Percentiles rank a stretch among this genome's conserved stretches.
These are phyloP conservation scores for Myripristis jacobus DNA, from an alignment of 2,797 vertebrate species.

Conservation along the genomic window DNA sequence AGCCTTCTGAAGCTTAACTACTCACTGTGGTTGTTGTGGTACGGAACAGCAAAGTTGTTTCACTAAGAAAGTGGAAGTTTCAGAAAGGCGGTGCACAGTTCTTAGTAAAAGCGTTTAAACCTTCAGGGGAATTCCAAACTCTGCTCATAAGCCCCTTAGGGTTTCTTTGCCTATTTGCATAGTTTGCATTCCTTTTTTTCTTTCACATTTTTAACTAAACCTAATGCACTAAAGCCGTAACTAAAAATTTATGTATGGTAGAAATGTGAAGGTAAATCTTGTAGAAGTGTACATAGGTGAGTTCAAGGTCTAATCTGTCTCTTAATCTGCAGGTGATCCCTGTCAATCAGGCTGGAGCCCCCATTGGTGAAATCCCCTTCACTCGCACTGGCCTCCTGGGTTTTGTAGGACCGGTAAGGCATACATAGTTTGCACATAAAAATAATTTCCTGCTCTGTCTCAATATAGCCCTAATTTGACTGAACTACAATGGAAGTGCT, in stretches of 20 bases:
- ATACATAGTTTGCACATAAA: background rate
- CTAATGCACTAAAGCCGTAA: too few species aligned
- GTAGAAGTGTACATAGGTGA: background rate
- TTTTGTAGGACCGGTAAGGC: constrained; percentile 95
- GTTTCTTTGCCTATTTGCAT: constrained; percentile 2
- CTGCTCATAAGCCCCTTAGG: background rate
- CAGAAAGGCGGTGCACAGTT: background rate
- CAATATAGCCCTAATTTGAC: background rate
- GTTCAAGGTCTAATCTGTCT: constrained; percentile 11
- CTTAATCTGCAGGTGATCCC: constrained; percentile 89
- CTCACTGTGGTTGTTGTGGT: too few species aligned
- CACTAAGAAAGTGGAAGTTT: background rate
- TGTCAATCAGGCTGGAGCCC: constrained; percentile 90
- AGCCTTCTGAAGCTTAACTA: too few species aligned
- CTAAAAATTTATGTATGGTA: background rate
- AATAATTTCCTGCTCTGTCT: background rate
- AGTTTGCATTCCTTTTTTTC: too few species aligned
- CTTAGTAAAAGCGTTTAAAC: background rate
- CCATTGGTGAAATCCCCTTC: constrained; percentile 93
- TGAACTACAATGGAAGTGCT: background rate
- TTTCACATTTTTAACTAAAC: too few species aligned
- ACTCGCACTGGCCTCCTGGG: constrained; percentile 93
- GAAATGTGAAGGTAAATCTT: background rate
- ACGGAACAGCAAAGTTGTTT: too few species aligned
- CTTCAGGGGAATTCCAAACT: background rate